Evolutionary conservation across 2,113 vertebrate species (phyloP), one percentile per base, ranked within the genome.

Genomic region (Todiramphus saurophagus): DNA sequence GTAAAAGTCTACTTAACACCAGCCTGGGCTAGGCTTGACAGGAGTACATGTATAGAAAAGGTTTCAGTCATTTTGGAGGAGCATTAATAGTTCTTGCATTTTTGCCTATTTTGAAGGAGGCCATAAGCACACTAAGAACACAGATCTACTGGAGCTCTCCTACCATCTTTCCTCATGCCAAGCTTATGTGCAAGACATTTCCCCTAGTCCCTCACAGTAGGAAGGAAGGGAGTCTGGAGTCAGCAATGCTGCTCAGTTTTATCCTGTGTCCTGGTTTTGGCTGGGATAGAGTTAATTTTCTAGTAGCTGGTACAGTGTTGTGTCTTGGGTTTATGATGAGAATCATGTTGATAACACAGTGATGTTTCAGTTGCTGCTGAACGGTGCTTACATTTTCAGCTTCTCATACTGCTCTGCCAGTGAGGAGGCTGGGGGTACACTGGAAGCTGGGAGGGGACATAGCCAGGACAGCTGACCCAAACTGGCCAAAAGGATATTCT

Each of bases 11-110:
- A 11, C n/a, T 89, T 48, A 60, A 51, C 30, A 19, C 24, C 50
- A 58, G n/a, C 9, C 35, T 62, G n/a, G 24, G 6, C 72, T 88
- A 8, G 21, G 55, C 28, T 69, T 87, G 53, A 62, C 31, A 87
- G 74, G 69, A 78, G 5, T 20, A 13, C 0, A 0, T 37, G 3
- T 30, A 30, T 30, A 44, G 33, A 37, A 59, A 92, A 83, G 1
- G 7, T 67, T 90, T 75, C 46, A 67, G 46, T 89, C 27, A 16
- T 55, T 90, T 62, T 39, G 18, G 21, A 11, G 8, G 56, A 82
- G n/a, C 63, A 15, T 53, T 50, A 55, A 10, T 11, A n/a, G 51
- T 33, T 59, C 93, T 87, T 90, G 17, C 16, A 21, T 58, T 79
- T 50, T 63, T 82, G 23, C 25, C 28, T 76, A 0, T 78, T 87